A percentile compares a stretch with the other conserved stretches of the same genome.
Conservation (phyloP, 2,797 vertebrate species). For the Gymnocypris eckloni region DNA sequence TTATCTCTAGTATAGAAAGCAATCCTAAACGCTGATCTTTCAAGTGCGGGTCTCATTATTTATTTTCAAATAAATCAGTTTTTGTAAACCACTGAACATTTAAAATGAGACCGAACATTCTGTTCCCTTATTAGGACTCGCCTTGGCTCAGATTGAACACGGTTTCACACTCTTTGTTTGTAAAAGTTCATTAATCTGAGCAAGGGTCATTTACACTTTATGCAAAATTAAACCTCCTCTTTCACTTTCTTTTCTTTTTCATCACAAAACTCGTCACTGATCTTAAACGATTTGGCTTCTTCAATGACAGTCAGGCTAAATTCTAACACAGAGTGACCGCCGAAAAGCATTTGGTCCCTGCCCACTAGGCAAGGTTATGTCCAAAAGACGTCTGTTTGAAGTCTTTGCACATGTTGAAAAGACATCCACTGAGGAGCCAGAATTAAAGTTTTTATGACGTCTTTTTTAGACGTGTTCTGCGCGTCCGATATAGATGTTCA, state of each 20-base stretch:
- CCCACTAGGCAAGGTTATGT: no score
- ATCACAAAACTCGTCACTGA: not conserved
- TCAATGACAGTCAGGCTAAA: not conserved
- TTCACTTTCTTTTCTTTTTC: conserved; percentile 2
- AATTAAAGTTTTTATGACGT: no score
- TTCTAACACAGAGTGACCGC: not conserved
- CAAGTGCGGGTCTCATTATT: not conserved
- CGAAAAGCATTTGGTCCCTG: not conserved
- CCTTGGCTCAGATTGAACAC: not conserved
- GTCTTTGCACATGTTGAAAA: no score
- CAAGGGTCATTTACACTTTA: conserved; percentile 7
- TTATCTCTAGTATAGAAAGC: not conserved
- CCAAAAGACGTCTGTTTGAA: no score
- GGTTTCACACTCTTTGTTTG: conserved; percentile 15
- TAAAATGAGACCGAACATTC: conserved; percentile 2
- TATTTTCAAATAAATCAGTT: not conserved
- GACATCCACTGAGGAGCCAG: no score
- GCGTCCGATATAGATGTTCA: no score
- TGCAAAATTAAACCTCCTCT: conserved; percentile 1
- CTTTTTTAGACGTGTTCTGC: no score
- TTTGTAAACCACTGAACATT: not conserved
- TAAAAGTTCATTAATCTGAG: conserved; percentile 6
- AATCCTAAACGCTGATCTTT: not conserved
- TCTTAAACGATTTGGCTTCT: not conserved
- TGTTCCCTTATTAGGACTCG: not conserved